Conservation (phyloP, 2,113 vertebrate genomes). For the Apaloderma vittatum region DNA sequence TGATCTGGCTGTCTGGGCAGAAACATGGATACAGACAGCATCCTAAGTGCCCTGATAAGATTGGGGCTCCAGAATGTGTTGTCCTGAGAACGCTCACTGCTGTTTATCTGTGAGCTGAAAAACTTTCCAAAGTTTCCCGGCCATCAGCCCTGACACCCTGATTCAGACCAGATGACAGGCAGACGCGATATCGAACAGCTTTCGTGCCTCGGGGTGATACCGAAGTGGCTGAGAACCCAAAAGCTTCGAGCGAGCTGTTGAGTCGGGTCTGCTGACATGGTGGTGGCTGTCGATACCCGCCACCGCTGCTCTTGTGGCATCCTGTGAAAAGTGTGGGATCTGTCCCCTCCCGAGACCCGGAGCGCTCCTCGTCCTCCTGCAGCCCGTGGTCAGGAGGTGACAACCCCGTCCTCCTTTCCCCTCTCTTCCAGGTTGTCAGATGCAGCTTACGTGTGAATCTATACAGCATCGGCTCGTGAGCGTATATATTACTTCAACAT, state of each 20-base stretch:
- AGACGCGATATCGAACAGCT: constrained; percentile 52
- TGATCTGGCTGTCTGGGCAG: constrained; percentile 2
- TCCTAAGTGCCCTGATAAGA: constrained; percentile 78
- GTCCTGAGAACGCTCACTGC: constrained; percentile 68
- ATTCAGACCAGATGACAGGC: constrained; percentile 75
- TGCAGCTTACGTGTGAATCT: rapidly evolving
- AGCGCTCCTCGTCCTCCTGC: rapidly evolving
- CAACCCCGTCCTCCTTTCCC: background rate
- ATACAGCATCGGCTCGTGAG: background rate
- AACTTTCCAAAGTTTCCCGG: constrained; percentile 71
- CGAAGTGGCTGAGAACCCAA: constrained; percentile 56
- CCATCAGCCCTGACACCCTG: constrained; percentile 68
- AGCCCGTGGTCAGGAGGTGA: rapidly evolving
- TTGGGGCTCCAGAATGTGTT: constrained; percentile 69
- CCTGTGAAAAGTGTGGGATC: background rate
- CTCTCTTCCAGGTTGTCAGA: background rate
- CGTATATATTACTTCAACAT: background rate
- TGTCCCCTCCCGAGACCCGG: rapidly evolving
- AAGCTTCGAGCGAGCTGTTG: constrained; percentile 26
- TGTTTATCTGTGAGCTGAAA: constrained; percentile 68
- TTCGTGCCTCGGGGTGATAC: constrained; percentile 42
- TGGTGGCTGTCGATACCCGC: background rate
- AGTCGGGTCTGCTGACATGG: constrained; percentile 41
- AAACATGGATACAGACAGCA: constrained; percentile 56
- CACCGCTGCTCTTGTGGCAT: background rate